phyloP scores from a whole-genome alignment of 1,140 invertebrate species.

The Pentalonia nigronervosa region DNA sequence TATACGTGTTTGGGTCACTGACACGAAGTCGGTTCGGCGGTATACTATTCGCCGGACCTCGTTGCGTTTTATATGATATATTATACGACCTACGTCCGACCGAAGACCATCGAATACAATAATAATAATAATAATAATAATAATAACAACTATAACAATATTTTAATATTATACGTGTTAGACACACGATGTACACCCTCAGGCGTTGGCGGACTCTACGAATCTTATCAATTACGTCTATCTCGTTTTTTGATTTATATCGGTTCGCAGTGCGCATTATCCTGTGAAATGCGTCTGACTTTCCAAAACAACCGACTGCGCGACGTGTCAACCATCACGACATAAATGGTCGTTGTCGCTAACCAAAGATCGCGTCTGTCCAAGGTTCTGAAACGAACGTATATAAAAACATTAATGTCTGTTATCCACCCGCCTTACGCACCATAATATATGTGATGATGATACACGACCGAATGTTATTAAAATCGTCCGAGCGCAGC shows the following conservation, averaged over 20 bases:
- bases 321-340: not conserved
- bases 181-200: not conserved
- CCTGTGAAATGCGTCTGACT: not conserved
- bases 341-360: not conserved
- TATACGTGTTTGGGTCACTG: not conserved
- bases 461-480: not conserved
- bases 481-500: not conserved
- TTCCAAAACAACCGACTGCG: not conserved
- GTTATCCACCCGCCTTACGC: not conserved
- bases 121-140: not conserved
- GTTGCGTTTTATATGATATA: not conserved
- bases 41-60: not conserved
- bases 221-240: not conserved
- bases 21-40: not conserved
- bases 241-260: slow-evolving; percentile 1
- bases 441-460: too few relatives aligned
- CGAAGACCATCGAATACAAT: not conserved
- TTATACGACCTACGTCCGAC: not conserved
- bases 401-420: not conserved
- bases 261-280: not conserved
- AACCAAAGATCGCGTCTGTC: not conserved
- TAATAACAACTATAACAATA: not conserved
- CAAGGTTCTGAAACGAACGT: not conserved
- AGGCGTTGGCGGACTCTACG: not conserved
- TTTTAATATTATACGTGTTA: not conserved